Evolutionary conservation across 1,140 invertebrate species (phyloP), one percentile per base, ranked within the genome.

Genomic region (Apis mellifera): DNA sequence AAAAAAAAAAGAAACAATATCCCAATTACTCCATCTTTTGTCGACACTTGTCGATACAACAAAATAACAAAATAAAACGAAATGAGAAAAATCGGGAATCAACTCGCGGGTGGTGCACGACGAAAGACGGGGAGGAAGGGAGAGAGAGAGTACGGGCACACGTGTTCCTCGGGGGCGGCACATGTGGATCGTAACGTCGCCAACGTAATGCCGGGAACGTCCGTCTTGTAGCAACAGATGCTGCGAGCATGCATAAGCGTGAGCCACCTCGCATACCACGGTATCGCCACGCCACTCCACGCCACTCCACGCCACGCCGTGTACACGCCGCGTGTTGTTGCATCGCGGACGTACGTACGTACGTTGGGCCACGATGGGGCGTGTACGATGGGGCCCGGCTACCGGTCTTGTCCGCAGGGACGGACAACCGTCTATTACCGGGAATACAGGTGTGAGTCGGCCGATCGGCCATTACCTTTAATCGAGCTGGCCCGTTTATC

Each of bases 201-300:
- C 87, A 87, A 52, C 88, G 84, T 85, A 89, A 91, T 87, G 89
- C 86, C 77, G 80, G 72, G 83, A 86, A 90, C 89, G 89, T 90
- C 68, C 83, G 87, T 90, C 90, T 90, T 90, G 90, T 90, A 90
- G 83, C 89, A 90, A 89, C 90, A 90, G 90, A 91, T 91, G 90
- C 90, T 90, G 85, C 82, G 85, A 86, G 87, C 89, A 89, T 90
- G 87, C 89, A 89, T 90, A 90, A 90, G 86, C 87, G 82, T 76
- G 78, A 60, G 74, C 55, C 55, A 78, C 77, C 75, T 76, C 68
- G 83, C 82, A 83, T 78, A 73, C 85, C 79, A 73, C 60, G 74
- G 60, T 72, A 78, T 84, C 78, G 71, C 79, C 62, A 48, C 69
- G 62, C 66, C 60, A 42, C 32, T 5, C 54, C 15, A 23, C 23